Conservation (phyloP, 2,888 invertebrate genomes). For the Eupelmus urozonus region DNA sequence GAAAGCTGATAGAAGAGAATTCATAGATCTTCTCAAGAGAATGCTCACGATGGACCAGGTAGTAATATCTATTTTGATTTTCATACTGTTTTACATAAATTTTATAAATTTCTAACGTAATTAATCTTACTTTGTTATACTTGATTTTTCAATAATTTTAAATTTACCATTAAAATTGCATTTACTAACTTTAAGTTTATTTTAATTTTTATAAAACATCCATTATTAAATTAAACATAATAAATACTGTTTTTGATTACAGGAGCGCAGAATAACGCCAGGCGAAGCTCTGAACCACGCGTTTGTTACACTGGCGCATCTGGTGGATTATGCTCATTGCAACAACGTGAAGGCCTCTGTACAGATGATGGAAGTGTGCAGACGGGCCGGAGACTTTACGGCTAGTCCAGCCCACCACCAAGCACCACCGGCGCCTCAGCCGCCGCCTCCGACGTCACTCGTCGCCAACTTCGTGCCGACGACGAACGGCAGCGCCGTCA, state of each 20-base stretch:
- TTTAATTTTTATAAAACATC: neutral
- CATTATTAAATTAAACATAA: neutral
- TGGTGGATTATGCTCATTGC: slow-evolving; percentile 97
- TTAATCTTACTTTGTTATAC: neutral
- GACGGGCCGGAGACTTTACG: slow-evolving; percentile 79
- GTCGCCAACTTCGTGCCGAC: slow-evolving; percentile 88
- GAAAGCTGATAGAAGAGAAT: slow-evolving; percentile 97
- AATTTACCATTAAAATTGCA: neutral
- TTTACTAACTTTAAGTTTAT: slow-evolving; percentile 1
- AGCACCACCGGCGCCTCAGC: slow-evolving; percentile 77
- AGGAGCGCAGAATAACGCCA: slow-evolving; percentile 96
- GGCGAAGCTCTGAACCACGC: slow-evolving; percentile 97
- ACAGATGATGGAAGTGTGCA: slow-evolving; percentile 95
- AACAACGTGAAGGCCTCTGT: slow-evolving; percentile 98
- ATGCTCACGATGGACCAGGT: slow-evolving; percentile 99
- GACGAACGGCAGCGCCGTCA: slow-evolving; percentile 88
- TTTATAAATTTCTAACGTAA: too few species aligned
- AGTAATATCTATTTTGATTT: slow-evolving; percentile 61
- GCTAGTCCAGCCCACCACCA: slow-evolving; percentile 79
- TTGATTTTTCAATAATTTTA: neutral
- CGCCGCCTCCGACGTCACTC: slow-evolving; percentile 80
- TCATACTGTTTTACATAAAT: neutral
- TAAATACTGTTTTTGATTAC: slow-evolving; percentile 59
- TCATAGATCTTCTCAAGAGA: slow-evolving; percentile 97
- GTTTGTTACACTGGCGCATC: slow-evolving; percentile 94